A percentile compares a stretch with the other conserved stretches of the same genome.
Conservation (phyloP, 2,113 vertebrate genomes). For the Cepphus grylle region DNA sequence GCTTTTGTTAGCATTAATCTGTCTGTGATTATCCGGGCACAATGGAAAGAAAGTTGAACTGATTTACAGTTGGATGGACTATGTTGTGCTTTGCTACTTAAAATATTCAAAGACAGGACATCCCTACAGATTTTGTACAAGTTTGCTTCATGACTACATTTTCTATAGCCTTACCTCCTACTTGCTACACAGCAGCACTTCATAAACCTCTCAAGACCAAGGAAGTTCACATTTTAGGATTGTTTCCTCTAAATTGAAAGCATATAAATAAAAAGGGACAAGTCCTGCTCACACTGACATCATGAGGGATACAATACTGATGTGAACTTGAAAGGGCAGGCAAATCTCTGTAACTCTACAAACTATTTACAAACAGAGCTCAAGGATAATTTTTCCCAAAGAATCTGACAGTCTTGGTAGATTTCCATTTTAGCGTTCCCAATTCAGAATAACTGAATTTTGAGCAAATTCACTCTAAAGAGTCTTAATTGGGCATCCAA, state of each 20-base stretch:
- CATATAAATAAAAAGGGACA: not conserved
- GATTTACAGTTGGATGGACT: not conserved
- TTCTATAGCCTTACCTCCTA: not conserved
- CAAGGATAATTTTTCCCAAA: not conserved
- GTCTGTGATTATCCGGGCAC: not conserved
- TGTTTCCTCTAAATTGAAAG: not conserved
- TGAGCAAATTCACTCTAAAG: not conserved
- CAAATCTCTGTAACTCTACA: not conserved
- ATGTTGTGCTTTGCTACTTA: not conserved
- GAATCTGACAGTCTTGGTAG: not conserved
- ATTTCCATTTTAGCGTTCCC: not conserved
- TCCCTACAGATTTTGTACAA: not conserved
- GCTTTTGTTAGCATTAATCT: not conserved
- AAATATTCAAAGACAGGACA: not conserved
- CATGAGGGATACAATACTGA: not conserved
- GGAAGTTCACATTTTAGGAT: not conserved
- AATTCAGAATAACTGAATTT: not conserved
- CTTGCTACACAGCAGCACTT: not conserved
- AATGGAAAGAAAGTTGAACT: not conserved
- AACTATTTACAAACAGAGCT: not conserved
- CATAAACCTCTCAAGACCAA: not conserved
- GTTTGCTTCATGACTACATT: not conserved
- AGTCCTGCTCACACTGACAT: not conserved
- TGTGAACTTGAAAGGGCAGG: rapidly evolving
- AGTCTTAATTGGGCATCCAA: not conserved